A percentile compares a stretch with the other conserved stretches of the same genome.
Evolutionary conservation across 2,113 vertebrate genomes (phyloP).

Genomic region (Brevimyrus niger): DNA sequence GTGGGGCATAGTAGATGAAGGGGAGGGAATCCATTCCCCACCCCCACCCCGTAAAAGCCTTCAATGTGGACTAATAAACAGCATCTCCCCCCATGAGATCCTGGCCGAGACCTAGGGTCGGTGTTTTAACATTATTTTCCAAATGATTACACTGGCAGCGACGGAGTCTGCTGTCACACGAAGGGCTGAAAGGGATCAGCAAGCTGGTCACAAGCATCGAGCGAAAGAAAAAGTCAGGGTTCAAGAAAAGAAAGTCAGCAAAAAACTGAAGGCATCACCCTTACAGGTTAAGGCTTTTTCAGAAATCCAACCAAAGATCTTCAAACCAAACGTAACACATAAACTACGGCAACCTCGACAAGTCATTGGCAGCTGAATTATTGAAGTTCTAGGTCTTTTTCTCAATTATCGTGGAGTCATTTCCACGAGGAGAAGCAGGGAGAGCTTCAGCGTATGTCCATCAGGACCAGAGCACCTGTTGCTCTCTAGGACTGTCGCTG

Average conservation of each 20-base stretch:
- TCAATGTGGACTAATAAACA: not conserved
- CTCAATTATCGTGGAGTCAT: not conserved
- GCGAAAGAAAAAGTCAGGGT: not conserved
- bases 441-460: not conserved
- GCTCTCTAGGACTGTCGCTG: not conserved
- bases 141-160: not conserved
- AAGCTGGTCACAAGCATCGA: not conserved
- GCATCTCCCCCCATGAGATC: not conserved
- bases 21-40: not conserved
- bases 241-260: not conserved
- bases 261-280: not conserved
- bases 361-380: not conserved
- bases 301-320: not conserved
- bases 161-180: not conserved
- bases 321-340: not conserved
- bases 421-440: not conserved
- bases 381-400: not conserved
- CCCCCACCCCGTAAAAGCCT: not conserved
- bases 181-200: not conserved
- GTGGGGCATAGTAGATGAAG: too few species aligned
- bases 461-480: slow-evolving; percentile 17
- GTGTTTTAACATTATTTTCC: not conserved
- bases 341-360: not conserved
- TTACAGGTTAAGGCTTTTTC: not conserved
- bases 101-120: not conserved